phyloP scores from a whole-genome alignment of 2,888 invertebrate species.

The Xanthorhoe spadicearia region DNA sequence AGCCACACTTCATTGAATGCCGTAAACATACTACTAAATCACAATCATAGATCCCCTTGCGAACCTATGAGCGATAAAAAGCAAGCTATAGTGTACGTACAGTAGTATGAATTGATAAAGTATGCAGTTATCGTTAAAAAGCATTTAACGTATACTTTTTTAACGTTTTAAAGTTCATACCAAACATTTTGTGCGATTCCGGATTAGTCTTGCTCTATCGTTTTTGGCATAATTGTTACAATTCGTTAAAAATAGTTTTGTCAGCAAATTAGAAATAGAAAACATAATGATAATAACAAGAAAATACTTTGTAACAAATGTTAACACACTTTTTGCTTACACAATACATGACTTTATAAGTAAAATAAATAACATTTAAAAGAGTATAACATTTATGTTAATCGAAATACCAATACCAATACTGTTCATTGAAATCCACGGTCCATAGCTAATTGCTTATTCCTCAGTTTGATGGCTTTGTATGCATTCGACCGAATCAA shows the following conservation, averaged over 20 bases:
- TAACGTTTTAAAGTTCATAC: too few relatives aligned
- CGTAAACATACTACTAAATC: conserved; percentile 45
- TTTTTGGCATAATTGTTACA: too few relatives aligned
- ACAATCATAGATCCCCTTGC: conserved; percentile 37
- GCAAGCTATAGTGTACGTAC: background rate
- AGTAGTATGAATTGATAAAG: background rate
- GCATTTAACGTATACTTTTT: too few relatives aligned
- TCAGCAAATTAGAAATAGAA: too few relatives aligned
- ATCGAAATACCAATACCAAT: background rate
- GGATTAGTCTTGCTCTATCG: too few relatives aligned
- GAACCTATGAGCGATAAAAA: conserved; percentile 3
- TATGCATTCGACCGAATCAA: conserved; percentile 26
- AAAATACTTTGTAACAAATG: too few relatives aligned
- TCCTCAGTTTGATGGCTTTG: conserved; percentile 19
- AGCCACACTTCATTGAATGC: conserved; percentile 50
- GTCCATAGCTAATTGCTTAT: conserved; percentile 9
- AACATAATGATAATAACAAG: too few relatives aligned
- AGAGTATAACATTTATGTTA: background rate
- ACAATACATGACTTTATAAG: too few relatives aligned
- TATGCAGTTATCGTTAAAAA: background rate
- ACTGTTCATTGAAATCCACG: background rate
- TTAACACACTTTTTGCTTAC: too few relatives aligned
- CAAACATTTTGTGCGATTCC: too few relatives aligned
- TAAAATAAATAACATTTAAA: too few relatives aligned
- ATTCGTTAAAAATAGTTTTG: too few relatives aligned